Evolutionary conservation across 2,113 vertebrate genomes (phyloP), one percentile per base, ranked within the genome.

Genomic region (Ceyx margarethae): DNA sequence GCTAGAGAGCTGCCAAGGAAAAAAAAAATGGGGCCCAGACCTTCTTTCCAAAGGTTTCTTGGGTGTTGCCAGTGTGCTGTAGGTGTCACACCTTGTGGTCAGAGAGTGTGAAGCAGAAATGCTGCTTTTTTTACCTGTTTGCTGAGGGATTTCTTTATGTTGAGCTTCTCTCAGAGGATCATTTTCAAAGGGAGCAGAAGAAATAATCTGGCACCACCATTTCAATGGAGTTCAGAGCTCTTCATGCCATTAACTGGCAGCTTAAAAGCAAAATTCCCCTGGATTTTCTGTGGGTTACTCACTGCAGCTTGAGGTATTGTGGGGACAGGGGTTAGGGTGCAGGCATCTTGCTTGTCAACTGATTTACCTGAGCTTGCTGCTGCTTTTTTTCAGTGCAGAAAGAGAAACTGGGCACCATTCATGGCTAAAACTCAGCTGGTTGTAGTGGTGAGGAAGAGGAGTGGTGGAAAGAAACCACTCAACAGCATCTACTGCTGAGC

Each of bases 201-300:
- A 40, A 68, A 53, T 25, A 25, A 68, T 42, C 46, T 58, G 48
- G 10, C 50, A 4, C n/a, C 16, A 19, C 43, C 35, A 23, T 74
- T 78, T 23, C 9, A 25, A 25, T 20, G 8, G 9, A 29, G 6
- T 25, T 64, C 48, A 75, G 43, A 18, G 15, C 51, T 54, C 23
- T 65, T 69, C 10, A 8, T 50, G 74, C 25, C 33, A 4, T 42
- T 42, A 14, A 6, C 15, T 20, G 53, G 61, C 22, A 14, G 28
- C 16, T 46, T 67, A 3, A 29, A 10, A 75, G 23, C 21, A 58
- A 35, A 66, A 53, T 3, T 4, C 5, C 22, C 0, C 0, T 31
- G 58, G 37, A 2, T 43, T 2, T 14, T 11, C 8, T 20, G 37
- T 31, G 14, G n/a, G 16, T 33, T 18, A 2, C 28, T 66, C 11